These are phyloP conservation scores for Anser brachyrhynchus DNA, from an alignment of 2,113 vertebrate genomes.

Conservation along the genomic window DNA sequence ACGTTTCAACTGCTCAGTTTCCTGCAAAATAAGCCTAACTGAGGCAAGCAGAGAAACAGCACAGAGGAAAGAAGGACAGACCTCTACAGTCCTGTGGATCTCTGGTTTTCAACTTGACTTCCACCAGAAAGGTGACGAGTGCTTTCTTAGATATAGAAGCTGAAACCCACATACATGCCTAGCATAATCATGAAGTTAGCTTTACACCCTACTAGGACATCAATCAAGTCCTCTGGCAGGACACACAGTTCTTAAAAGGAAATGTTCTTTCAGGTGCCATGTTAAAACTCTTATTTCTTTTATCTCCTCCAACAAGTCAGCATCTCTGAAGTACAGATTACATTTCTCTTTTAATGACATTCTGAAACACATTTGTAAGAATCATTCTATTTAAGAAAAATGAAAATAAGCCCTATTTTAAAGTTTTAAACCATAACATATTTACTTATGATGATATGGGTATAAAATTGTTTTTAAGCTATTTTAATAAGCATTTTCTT, in stretches of 20 bases:
- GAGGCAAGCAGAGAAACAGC: neutral
- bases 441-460: neutral
- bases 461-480: neutral
- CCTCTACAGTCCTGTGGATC: neutral
- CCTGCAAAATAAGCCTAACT: neutral
- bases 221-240: neutral
- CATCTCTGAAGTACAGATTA: neutral
- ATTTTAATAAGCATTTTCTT: neutral
- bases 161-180: neutral
- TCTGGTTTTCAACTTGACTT: neutral
- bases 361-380: neutral
- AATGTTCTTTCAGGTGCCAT: neutral
- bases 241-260: neutral
- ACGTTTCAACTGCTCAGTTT: neutral
- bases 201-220: neutral
- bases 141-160: neutral
- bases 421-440: neutral
- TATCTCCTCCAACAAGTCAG: neutral
- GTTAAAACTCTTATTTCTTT: neutral
- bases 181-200: neutral
- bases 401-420: neutral
- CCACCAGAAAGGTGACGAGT: neutral
- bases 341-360: neutral
- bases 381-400: neutral
- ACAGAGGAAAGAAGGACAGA: fast-evolving